These are phyloP conservation scores for Octodon degus DNA, from an alignment of 2,113 vertebrate genomes.

Conservation along the genomic window DNA sequence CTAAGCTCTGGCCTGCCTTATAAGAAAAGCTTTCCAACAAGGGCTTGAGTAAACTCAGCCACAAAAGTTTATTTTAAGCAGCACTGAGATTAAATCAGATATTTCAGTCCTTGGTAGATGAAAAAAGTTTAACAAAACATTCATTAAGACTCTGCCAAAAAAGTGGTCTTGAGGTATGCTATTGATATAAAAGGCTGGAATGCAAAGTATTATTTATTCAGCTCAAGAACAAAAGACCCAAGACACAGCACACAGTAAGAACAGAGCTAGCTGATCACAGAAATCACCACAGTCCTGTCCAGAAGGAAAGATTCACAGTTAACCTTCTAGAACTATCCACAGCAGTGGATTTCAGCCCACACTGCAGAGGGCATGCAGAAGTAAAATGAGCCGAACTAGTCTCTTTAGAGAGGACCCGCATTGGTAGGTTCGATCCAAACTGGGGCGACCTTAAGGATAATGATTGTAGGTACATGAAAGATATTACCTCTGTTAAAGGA, in stretches of 20 bases:
- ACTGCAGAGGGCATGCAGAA: fast-evolving
- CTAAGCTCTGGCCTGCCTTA: neutral
- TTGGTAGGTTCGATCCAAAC: neutral
- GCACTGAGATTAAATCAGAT: slow-evolving; percentile 45
- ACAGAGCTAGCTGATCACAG: slow-evolving; percentile 54
- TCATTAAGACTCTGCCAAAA: slow-evolving; percentile 75
- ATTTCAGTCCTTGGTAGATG: slow-evolving; percentile 59
- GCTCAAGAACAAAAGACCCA: slow-evolving; percentile 72
- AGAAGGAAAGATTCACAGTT: slow-evolving; percentile 14
- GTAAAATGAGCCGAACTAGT: neutral
- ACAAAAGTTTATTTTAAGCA: slow-evolving; percentile 67
- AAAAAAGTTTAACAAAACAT: slow-evolving; percentile 71
- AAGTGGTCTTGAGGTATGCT: slow-evolving; percentile 68
- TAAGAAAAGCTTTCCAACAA: slow-evolving; percentile 68
- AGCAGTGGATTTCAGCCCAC: neutral
- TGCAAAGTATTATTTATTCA: slow-evolving; percentile 79
- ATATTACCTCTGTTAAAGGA: neutral
- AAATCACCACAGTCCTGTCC: slow-evolving; percentile 38
- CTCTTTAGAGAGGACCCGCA: neutral
- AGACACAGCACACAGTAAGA: slow-evolving; percentile 66
- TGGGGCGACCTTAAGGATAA: neutral
- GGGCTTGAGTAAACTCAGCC: slow-evolving; percentile 53
- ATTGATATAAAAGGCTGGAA: slow-evolving; percentile 67
- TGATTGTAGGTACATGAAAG: neutral
- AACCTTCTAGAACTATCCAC: neutral